Evolutionary conservation across 2,113 vertebrate genomes (phyloP), one percentile per base, ranked within the genome.

Genomic region (Phocoena phocoena): DNA sequence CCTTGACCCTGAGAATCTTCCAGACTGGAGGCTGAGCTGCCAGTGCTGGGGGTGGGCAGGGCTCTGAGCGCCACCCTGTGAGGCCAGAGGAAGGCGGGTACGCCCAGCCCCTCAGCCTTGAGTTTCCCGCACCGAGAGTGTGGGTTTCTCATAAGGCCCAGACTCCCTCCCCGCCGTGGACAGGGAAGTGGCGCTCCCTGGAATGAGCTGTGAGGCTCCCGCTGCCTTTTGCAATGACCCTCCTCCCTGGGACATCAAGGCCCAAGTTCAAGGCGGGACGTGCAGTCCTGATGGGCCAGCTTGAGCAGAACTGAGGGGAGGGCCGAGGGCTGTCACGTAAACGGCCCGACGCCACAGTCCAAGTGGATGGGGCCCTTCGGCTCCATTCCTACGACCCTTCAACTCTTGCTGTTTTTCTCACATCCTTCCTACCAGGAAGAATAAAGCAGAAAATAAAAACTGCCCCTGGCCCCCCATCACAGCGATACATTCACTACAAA

Each of bases 261-360:
- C 7, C n/a, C n/a, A 1, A 28, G 38, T 28, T 9, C 2, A 55
- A n/a, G 55, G 71, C 28, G 3, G 41, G 1, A 3, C 15, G 1
- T 4, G 18, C n/a, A 0, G 23, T 14, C 63, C 33, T 0, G 3
- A 33, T 2, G 50, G 58, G 5, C 53, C 17, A 38, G 33, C 26
- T 26, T 5, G 60, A 14, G 28, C 0, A 1, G 17, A 5, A 53
- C 41, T 4, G 26, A 58, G 76, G 18, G 44, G 50, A 41, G 33
- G 53, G 41, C 31, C 4, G 3, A 1, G 18, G 47, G 28, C 84
- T 2, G 3, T 6, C 25, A 0, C 3, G 0, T 3, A 5, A n/a
- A 15, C 3, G 11, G 33, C 41, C 79, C 10, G 2, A 26, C 0
- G 9, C 55, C 28, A 21, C 33, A 2, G 8, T 1, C 3, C 17